A percentile compares a stretch with the other conserved stretches of the same genome.
These are phyloP conservation scores for Lanius ludovicianus DNA, from an alignment of 2,113 vertebrate genomes.

Conservation along the genomic window DNA sequence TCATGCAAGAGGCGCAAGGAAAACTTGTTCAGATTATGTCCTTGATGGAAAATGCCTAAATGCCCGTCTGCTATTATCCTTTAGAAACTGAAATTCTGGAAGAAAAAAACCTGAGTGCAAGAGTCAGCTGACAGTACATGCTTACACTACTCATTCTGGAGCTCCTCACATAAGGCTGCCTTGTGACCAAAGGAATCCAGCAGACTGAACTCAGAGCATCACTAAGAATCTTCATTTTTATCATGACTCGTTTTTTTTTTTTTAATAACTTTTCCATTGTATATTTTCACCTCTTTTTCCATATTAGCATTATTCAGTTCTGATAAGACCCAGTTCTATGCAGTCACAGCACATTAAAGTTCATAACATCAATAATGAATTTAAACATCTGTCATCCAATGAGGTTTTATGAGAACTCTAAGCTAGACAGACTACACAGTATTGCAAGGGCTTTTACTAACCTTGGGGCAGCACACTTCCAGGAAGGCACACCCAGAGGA, in stretches of 20 bases:
- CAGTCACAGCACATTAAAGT: background rate
- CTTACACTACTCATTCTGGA: background rate
- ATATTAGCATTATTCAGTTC: background rate
- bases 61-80: background rate
- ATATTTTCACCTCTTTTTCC: background rate
- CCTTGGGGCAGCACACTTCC: background rate
- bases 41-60: background rate
- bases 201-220: background rate
- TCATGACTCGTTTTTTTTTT: background rate
- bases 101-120: background rate
- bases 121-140: background rate
- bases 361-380: background rate
- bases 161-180: background rate
- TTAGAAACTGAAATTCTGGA: background rate
- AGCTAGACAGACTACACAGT: background rate
- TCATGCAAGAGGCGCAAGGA: background rate
- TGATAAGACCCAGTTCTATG: background rate
- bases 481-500: background rate
- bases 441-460: background rate
- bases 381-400: background rate
- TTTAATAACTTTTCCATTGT: background rate
- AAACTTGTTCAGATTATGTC: background rate
- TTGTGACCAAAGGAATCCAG: background rate
- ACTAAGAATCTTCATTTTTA: background rate
- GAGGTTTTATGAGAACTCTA: background rate